Percentiles rank a stretch among this genome's conserved stretches.
phyloP scores from a whole-genome alignment of 2,113 vertebrate genomes.

The Macaca mulatta region DNA sequence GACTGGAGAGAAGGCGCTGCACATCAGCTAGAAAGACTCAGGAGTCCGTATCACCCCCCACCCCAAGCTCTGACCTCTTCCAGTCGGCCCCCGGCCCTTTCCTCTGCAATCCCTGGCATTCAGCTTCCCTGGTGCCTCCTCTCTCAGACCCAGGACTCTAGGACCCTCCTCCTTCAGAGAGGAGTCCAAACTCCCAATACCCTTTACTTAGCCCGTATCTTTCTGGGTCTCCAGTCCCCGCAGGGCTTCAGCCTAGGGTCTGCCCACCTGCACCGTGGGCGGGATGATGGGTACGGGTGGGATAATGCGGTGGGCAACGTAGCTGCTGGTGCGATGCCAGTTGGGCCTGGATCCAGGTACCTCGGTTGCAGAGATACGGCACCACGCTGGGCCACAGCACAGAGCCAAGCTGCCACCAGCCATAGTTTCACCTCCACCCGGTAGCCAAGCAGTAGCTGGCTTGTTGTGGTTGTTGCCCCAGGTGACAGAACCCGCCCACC shows the following conservation, averaged over 20 bases:
- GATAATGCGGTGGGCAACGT: slow-evolving; percentile 59
- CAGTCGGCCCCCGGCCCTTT: not conserved
- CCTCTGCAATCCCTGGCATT: not conserved
- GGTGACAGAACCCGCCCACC: slow-evolving; percentile 64
- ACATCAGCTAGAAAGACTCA: not conserved
- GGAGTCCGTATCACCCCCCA: not conserved
- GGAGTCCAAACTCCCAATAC: too few species aligned
- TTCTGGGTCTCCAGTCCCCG: not conserved
- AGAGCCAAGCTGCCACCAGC: not conserved
- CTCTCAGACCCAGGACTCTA: not conserved
- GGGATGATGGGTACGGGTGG: slow-evolving; percentile 43
- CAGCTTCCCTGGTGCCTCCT: not conserved
- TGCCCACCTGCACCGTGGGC: slow-evolving; percentile 66
- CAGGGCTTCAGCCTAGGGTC: not conserved
- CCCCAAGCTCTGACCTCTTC: not conserved
- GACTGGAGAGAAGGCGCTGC: slow-evolving; percentile 39
- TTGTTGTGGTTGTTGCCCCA: slow-evolving; percentile 70
- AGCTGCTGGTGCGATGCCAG: slow-evolving; percentile 77
- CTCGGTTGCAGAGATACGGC: not conserved
- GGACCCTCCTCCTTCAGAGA: not conserved
- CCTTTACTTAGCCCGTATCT: not conserved
- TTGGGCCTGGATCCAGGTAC: slow-evolving; percentile 32
- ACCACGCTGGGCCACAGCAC: not conserved
- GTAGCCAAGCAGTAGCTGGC: not conserved
- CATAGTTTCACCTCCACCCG: slow-evolving; percentile 1